These are phyloP conservation scores for Pipistrellus pygmaeus DNA, from an alignment of 2,797 vertebrate species.

Conservation along the genomic window DNA sequence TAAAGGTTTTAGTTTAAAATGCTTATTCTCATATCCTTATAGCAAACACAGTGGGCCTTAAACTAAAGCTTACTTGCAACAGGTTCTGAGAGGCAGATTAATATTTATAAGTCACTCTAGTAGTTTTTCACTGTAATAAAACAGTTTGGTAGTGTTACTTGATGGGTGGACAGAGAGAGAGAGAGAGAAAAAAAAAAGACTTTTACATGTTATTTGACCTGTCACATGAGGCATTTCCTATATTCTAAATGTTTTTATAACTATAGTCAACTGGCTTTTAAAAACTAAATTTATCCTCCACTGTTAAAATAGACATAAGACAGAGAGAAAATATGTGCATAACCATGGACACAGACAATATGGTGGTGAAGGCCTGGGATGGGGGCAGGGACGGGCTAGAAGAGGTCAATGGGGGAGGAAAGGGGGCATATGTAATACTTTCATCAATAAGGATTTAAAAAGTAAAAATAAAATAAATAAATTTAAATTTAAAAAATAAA, in stretches of 20 bases:
- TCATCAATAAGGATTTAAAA: too few species aligned
- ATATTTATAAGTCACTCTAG: background rate
- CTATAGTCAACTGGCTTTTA: background rate
- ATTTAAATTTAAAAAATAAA: background rate
- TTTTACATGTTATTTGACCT: background rate
- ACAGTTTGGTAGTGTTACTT: background rate
- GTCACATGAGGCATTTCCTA: background rate
- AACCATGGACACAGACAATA: too few species aligned
- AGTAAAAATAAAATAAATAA: background rate
- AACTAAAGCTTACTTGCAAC: constrained; percentile 21
- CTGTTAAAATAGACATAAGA: background rate
- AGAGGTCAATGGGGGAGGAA: too few species aligned
- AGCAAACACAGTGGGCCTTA: background rate
- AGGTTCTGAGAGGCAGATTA: background rate
- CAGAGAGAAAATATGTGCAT: background rate
- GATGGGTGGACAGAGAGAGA: background rate
- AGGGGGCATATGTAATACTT: too few species aligned
- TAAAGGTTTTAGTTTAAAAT: background rate
- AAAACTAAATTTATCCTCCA: background rate
- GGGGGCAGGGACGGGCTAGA: too few species aligned
- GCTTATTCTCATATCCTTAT: background rate
- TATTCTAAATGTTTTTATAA: background rate
- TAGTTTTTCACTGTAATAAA: background rate
- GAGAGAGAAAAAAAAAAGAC: background rate
- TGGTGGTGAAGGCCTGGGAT: too few species aligned